Base-by-base conservation (phyloP, 2,113 vertebrate genomes). In the Urocynchramus pylzowi region DNA sequence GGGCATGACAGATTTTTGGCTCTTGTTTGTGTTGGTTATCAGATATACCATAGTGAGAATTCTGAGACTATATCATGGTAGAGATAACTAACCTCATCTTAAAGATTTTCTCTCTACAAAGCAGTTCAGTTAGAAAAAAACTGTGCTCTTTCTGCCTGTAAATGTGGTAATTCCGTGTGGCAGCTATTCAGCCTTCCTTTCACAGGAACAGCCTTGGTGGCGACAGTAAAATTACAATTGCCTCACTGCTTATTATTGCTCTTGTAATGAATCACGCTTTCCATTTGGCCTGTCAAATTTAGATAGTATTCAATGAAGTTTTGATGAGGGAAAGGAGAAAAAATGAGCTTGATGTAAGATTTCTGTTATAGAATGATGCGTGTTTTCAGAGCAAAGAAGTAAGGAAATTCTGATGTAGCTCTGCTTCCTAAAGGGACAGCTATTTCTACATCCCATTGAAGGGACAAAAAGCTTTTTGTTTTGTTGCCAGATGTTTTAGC, bases 251-350 rank as follows among this genome's bases (percentile, higher is more conserved):
- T 86, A 45, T 92, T 92, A 80, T 31, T 95, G 52, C 47, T 75
- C 52, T 81, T 78, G 27, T 42, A 79, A 69, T 90, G 78, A 90
- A 76, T 87, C 83, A 61, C 1, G 1, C 52, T 87, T 90, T 60
- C 65, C 65, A 26, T 77, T 91, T 89, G 77, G 15, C 71, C 52
- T 97, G 87, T 90, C 84, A 87, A 52, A 75, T 95, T 87, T 74
- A 87, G 50, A 13, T 70, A 84, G 31, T 26, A 37, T 45, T 90
- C 44, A 49, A 9, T 93, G 59, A 84, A 75, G 69, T 81, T 89
- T 67, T 28, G 24, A 23, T 81, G 60, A 81, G 64, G 49, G 71
- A 70, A 73, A 77, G 42, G 35, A 74, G 49, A 37, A 75, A 54
- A 52, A 54, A 39, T 9, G 16, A 47, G 16, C 54, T 54, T 70